Conservation (phyloP, 2,888 invertebrate genomes). For the Sepioteuthis lessoniana region DNA sequence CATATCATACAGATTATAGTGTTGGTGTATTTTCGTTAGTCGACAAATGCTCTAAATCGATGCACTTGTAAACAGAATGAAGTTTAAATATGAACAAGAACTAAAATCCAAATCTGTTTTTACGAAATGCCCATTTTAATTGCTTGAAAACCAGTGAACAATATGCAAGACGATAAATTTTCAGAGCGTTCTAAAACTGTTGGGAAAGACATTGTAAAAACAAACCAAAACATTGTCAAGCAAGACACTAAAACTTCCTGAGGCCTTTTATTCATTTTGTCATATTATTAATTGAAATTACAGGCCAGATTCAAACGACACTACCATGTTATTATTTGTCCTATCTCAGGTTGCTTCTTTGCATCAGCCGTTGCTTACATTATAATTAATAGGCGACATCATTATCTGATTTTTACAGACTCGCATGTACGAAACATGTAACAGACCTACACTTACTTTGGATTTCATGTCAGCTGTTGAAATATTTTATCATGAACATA, state of each 20-base stretch:
- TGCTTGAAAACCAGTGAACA: neutral
- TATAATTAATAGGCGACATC: neutral
- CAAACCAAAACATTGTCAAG: neutral
- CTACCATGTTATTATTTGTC: neutral
- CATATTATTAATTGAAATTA: constrained; percentile 33
- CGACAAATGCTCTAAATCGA: neutral
- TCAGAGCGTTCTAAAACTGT: neutral
- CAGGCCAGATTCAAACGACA: neutral
- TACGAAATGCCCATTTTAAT: neutral
- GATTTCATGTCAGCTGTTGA: neutral
- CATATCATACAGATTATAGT: no score
- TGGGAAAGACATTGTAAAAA: neutral
- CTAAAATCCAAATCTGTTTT: neutral
- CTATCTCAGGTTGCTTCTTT: neutral
- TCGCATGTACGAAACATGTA: neutral
- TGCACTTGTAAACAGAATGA: neutral
- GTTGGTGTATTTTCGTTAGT: no score
- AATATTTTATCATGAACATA: neutral
- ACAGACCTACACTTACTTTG: neutral
- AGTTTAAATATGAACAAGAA: neutral
- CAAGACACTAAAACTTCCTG: neutral
- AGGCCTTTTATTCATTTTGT: neutral
- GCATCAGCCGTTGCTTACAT: neutral
- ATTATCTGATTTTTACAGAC: neutral
- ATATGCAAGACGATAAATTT: neutral